phyloP scores from a whole-genome alignment of 2,113 vertebrate genomes.

The Archilochus colubris region DNA sequence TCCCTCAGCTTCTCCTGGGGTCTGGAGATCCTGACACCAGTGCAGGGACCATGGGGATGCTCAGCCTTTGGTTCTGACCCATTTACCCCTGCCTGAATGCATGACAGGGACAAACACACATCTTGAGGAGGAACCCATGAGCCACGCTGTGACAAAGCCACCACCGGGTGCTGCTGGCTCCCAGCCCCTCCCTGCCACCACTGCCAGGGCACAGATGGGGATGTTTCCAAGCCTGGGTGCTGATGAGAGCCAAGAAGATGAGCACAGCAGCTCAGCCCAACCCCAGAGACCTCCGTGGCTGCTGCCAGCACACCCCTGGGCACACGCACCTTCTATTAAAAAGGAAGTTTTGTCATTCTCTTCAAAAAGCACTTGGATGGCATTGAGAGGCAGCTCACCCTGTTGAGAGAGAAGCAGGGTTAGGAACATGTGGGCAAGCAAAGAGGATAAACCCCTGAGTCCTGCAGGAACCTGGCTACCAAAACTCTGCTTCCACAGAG shows the following conservation, averaged over 20 bases:
- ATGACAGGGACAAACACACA: neutral
- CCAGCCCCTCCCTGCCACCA: neutral
- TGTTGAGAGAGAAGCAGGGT: constrained; percentile 53
- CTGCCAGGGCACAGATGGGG: neutral
- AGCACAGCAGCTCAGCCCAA: neutral
- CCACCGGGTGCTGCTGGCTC: neutral
- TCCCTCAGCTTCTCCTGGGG: fast-evolving
- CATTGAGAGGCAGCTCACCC: constrained; percentile 94
- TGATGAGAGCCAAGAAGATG: fast-evolving
- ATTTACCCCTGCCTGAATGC: fast-evolving
- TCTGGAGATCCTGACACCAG: fast-evolving
- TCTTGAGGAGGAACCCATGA: neutral
- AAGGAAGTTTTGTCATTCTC: constrained; percentile 90
- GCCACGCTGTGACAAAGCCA: neutral
- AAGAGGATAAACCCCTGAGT: too few species aligned
- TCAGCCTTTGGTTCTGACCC: neutral
- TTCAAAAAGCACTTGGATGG: constrained; percentile 87
- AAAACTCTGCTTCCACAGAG: too few species aligned
- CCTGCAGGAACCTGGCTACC: too few species aligned
- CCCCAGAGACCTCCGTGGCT: neutral
- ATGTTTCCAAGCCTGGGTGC: neutral
- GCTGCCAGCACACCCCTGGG: neutral
- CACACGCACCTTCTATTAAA: constrained; percentile 87
- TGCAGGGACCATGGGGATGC: fast-evolving
- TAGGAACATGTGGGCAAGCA: neutral